These are phyloP conservation scores for Bhutanitis thaidina DNA, from an alignment of 2,888 invertebrate genomes.

Conservation along the genomic window DNA sequence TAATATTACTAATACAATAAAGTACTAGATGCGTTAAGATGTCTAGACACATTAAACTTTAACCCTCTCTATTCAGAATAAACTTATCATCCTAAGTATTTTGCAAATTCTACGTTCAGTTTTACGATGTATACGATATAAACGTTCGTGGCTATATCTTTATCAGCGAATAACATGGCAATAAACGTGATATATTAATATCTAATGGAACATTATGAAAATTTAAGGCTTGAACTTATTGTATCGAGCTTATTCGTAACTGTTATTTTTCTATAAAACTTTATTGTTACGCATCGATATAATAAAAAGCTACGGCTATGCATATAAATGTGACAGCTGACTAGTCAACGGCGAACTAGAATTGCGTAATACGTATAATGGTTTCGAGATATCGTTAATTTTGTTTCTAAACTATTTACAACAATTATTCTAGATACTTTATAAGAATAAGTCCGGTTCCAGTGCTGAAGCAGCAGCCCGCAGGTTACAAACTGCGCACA, in stretches of 20 bases:
- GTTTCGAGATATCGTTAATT: too few relatives aligned
- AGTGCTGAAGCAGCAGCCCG: too few relatives aligned
- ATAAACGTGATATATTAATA: neutral
- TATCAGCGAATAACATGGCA: neutral
- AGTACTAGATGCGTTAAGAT: neutral
- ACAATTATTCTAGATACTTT: too few relatives aligned
- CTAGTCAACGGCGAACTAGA: too few relatives aligned
- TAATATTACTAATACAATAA: neutral
- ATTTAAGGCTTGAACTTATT: constrained; percentile 6
- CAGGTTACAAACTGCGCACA: too few relatives aligned
- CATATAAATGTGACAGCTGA: neutral
- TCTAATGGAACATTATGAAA: neutral
- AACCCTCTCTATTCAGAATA: constrained; percentile 12
- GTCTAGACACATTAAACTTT: constrained; percentile 18
- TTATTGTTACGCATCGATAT: constrained; percentile 11
- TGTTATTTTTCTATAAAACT: constrained; percentile 1
- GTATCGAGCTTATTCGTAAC: constrained; percentile 3
- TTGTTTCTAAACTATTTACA: too few relatives aligned
- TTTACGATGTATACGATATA: neutral
- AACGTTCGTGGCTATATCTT: neutral
- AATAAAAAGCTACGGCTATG: constrained; percentile 14
- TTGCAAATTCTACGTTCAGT: neutral
- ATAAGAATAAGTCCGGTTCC: too few relatives aligned
- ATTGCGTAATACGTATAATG: too few relatives aligned
- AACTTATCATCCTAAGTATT: neutral